Conservation (phyloP, 2,888 invertebrate genomes). For the Polyommatus iphigenia region DNA sequence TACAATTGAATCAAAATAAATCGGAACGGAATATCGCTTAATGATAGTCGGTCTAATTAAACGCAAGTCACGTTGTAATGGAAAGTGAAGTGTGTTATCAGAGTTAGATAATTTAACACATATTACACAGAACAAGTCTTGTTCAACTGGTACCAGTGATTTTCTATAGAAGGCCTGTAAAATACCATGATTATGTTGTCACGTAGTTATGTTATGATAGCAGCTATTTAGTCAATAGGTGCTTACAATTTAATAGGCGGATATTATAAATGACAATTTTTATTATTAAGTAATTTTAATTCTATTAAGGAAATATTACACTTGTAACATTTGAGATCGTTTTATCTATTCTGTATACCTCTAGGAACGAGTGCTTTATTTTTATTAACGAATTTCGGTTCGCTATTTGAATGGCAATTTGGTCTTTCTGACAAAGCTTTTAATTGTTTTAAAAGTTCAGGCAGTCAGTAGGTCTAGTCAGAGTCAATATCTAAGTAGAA, state of each 20-base stretch:
- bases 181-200: background rate
- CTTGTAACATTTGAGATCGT: background rate
- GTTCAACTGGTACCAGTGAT: background rate
- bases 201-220: background rate
- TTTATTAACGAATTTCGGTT: too few relatives aligned
- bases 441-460: too few relatives aligned
- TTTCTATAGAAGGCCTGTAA: background rate
- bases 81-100: conserved; percentile 16
- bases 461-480: too few relatives aligned
- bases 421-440: too few relatives aligned
- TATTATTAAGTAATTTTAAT: background rate
- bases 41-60: background rate
- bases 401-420: too few relatives aligned
- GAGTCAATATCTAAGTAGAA: too few relatives aligned
- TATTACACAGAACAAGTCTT: conserved; percentile 1
- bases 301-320: background rate
- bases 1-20: too few relatives aligned
- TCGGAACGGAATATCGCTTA: too few relatives aligned
- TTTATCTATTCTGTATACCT: too few relatives aligned
- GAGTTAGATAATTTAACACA: conserved; percentile 17
- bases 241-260: too few relatives aligned
- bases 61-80: background rate
- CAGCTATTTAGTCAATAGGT: background rate
- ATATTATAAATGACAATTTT: too few relatives aligned
- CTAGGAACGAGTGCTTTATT: too few relatives aligned